These are phyloP conservation scores for Drosophila saltans DNA, from an alignment of 1,140 invertebrate genomes.

Conservation along the genomic window DNA sequence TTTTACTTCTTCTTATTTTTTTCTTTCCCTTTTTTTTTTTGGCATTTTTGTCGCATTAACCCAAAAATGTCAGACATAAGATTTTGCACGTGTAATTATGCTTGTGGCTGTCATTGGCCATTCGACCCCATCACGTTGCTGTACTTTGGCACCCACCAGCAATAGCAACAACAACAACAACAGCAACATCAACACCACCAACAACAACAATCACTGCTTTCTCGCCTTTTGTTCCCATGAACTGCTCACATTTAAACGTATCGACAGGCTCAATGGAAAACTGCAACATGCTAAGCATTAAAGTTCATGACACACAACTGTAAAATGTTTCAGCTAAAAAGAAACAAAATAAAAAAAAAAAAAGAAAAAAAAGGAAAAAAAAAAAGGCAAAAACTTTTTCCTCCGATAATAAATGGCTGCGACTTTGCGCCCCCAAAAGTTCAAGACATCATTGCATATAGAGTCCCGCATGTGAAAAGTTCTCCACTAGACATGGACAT, in stretches of 20 bases:
- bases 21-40: background rate
- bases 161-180: constrained; percentile 40
- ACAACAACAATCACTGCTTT: constrained; percentile 60
- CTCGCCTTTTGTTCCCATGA: constrained; percentile 72
- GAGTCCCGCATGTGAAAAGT: constrained; percentile 73
- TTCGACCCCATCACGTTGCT: constrained; percentile 50
- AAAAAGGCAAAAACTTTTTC: constrained; percentile 66
- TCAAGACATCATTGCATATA: constrained; percentile 54
- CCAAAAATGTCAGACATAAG: constrained; percentile 66
- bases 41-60: constrained; percentile 65
- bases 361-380: constrained; percentile 7
- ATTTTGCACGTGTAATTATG: constrained; percentile 62
- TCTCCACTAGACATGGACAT: constrained; percentile 41
- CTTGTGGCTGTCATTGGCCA: constrained; percentile 30
- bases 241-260: constrained; percentile 78
- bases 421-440: constrained; percentile 78
- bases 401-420: constrained; percentile 74
- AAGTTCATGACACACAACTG: constrained; percentile 81
- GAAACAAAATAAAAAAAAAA: background rate
- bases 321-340: constrained; percentile 70
- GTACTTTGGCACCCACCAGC: constrained; percentile 52
- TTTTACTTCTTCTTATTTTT: too few species aligned
- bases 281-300: constrained; percentile 71
- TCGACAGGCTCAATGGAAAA: constrained; percentile 44
- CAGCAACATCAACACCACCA: constrained; percentile 23